Percentiles rank a stretch among this genome's conserved stretches.
Conservation (phyloP, 2,113 vertebrate species). For the Heterocephalus glaber region DNA sequence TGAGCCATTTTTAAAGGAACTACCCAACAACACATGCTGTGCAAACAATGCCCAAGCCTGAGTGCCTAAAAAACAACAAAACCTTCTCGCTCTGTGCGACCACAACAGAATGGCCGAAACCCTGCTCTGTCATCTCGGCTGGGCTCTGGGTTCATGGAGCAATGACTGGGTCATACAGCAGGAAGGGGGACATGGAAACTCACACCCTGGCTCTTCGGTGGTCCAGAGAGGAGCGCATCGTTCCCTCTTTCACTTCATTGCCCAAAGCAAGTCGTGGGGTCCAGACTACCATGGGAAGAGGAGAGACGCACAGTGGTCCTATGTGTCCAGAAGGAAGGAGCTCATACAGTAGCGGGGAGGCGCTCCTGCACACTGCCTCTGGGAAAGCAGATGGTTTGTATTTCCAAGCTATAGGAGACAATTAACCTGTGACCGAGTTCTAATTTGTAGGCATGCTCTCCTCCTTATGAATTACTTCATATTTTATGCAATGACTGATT, state of each 20-base stretch:
- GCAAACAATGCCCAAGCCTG: not conserved
- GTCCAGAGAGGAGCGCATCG: not conserved
- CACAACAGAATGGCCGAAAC: not conserved
- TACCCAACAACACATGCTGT: not conserved
- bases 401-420: conserved; percentile 11
- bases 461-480: conserved; percentile 52
- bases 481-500: not conserved
- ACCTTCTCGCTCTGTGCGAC: not conserved
- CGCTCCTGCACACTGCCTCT: not conserved
- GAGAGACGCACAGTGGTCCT: not conserved
- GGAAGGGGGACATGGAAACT: not conserved
- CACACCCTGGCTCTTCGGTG: not conserved
- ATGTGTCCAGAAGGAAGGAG: not conserved
- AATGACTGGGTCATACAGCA: not conserved
- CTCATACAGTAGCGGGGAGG: not conserved
- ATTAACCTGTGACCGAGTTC: not conserved
- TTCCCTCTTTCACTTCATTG: not conserved
- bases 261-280: not conserved
- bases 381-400: not conserved
- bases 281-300: not conserved
- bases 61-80: not conserved
- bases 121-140: not conserved
- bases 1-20: not conserved
- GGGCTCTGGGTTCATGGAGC: not conserved
- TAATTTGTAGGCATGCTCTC: not conserved